Conservation (phyloP, 2,888 invertebrate genomes). For the Leuctra nigra region DNA sequence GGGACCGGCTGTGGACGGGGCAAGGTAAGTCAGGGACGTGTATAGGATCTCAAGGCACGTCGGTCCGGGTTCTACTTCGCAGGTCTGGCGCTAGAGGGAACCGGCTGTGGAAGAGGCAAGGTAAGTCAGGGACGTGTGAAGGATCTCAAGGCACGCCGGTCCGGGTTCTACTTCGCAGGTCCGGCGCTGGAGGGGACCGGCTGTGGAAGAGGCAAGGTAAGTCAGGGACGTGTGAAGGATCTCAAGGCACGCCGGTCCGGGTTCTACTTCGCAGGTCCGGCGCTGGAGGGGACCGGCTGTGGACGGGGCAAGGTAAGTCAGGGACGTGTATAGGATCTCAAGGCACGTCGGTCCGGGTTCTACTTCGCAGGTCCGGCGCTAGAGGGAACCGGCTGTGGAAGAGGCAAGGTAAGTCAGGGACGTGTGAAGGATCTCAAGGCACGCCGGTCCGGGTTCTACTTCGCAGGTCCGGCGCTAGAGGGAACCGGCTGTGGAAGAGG, state of each 20-base stretch:
- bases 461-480: conserved; percentile 75
- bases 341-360: conserved; percentile 63
- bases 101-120: conserved; percentile 57
- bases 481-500: conserved; percentile 64
- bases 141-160: too few relatives aligned
- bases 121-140: conserved; percentile 41
- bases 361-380: conserved; percentile 75
- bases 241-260: conserved; percentile 62
- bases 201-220: conserved; percentile 58
- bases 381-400: conserved; percentile 69
- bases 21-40: conserved; percentile 51
- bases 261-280: conserved; percentile 71
- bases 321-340: too few relatives aligned
- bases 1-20: conserved; percentile 64
- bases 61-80: conserved; percentile 67
- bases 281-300: conserved; percentile 73
- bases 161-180: conserved; percentile 68
- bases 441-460: conserved; percentile 64
- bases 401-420: conserved; percentile 51
- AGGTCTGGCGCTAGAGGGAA: conserved; percentile 78
- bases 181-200: conserved; percentile 74
- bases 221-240: conserved; percentile 56
- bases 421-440: conserved; percentile 61
- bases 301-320: conserved; percentile 51
- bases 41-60: conserved; percentile 63